phyloP scores from a whole-genome alignment of 2,888 invertebrate species.

The Bembecia ichneumoniformis region DNA sequence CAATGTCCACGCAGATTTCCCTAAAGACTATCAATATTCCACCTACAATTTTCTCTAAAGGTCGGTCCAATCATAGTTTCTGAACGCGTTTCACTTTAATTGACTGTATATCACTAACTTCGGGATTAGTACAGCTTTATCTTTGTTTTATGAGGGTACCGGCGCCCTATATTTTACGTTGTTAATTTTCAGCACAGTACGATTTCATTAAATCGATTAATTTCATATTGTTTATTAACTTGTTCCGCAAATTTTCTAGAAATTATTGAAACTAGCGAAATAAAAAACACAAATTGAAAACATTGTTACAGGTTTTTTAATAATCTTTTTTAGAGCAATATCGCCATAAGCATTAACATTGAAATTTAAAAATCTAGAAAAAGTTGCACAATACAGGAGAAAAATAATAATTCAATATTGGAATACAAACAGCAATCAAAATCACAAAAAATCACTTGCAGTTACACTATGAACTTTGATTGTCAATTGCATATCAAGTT shows the following conservation, averaged over 20 bases:
- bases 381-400: too few species aligned
- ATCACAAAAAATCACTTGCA: neutral
- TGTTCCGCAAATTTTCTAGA: too few species aligned
- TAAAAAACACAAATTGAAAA: too few species aligned
- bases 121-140: constrained; percentile 24
- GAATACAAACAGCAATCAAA: too few species aligned
- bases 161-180: neutral
- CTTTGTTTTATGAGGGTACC: constrained; percentile 23
- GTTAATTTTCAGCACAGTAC: constrained; percentile 1
- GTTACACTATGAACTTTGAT: neutral
- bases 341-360: too few species aligned
- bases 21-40: constrained; percentile 7
- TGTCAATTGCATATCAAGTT: neutral
- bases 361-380: too few species aligned
- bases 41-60: constrained; percentile 11
- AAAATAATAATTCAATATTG: too few species aligned
- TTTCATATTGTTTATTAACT: neutral
- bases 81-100: constrained; percentile 23
- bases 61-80: constrained; percentile 7
- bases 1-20: constrained; percentile 16
- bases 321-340: too few species aligned
- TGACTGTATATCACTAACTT: constrained; percentile 39
- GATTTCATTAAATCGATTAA: neutral
- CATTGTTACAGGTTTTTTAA: too few species aligned
- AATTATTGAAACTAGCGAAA: too few species aligned